Evolutionary conservation across 2,888 invertebrate genomes (phyloP).

Genomic region (Meandrusa payeni): DNA sequence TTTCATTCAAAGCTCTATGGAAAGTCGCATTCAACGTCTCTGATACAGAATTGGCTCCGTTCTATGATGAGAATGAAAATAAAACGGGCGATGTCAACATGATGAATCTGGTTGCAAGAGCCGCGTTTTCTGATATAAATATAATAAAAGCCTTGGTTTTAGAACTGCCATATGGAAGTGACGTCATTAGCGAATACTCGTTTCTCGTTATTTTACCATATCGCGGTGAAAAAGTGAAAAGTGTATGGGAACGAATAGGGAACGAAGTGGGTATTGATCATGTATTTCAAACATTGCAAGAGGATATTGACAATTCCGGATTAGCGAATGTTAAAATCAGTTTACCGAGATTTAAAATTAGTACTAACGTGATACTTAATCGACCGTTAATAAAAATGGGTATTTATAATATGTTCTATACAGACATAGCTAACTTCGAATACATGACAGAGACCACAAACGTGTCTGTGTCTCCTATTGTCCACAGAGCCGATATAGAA

Average conservation of each 20-base stretch:
- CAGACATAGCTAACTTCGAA: constrained; percentile 73
- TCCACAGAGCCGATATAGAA: constrained; percentile 86
- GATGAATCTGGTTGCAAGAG: constrained; percentile 84
- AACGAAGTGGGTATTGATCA: constrained; percentile 59
- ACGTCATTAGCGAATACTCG: constrained; percentile 53
- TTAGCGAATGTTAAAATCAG: constrained; percentile 81
- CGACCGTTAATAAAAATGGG: constrained; percentile 82
- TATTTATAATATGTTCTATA: constrained; percentile 82
- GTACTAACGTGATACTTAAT: constrained; percentile 80
- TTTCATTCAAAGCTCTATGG: constrained; percentile 87
- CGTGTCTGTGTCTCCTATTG: constrained; percentile 79
- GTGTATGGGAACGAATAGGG: constrained; percentile 75
- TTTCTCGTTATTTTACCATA: constrained; percentile 84
- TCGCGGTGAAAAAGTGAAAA: constrained; percentile 60
- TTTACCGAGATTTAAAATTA: constrained; percentile 81
- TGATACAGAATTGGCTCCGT: constrained; percentile 73
- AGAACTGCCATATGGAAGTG: constrained; percentile 84
- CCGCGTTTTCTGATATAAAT: constrained; percentile 76
- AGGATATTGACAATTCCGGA: constrained; percentile 65
- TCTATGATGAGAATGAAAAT: constrained; percentile 77
- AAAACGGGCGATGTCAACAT: constrained; percentile 81
- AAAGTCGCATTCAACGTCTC: constrained; percentile 80
- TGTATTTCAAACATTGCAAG: constrained; percentile 68
- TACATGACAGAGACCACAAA: constrained; percentile 68
- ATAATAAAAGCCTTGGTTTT: constrained; percentile 79